These are phyloP conservation scores for Podarcis siculus DNA, from an alignment of 2,797 vertebrate genomes.

Conservation along the genomic window DNA sequence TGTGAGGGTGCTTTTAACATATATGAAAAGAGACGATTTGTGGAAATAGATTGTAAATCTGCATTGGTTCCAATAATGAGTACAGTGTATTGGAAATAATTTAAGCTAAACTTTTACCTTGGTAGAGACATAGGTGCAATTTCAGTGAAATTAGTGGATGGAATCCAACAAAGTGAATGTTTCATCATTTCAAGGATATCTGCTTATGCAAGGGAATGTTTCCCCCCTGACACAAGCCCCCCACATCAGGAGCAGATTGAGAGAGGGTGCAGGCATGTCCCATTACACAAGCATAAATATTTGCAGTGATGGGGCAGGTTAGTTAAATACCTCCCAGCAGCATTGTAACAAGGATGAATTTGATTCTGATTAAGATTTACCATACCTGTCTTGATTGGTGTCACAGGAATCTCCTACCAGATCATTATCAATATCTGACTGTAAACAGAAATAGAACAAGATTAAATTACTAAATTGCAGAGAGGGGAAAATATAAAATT, in stretches of 20 bases:
- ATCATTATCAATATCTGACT: conserved; percentile 97
- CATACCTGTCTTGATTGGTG: conserved; percentile 98
- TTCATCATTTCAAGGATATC: no score
- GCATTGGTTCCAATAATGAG: neutral
- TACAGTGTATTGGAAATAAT: neutral
- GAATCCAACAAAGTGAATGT: no score
- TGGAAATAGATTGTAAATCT: neutral
- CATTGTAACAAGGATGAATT: neutral
- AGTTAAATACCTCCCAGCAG: no score
- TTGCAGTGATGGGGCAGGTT: no score
- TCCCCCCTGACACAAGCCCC: no score
- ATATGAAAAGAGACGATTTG: neutral
- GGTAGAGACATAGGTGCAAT: neutral
- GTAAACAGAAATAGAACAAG: conserved; percentile 61
- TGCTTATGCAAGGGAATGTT: no score
- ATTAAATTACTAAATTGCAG: conserved; percentile 13
- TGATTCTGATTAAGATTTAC: neutral
- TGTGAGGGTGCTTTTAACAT: neutral
- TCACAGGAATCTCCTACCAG: conserved; percentile 98
- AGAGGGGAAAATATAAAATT: conserved; percentile 12
- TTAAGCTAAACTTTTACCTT: neutral
- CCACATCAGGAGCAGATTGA: no score
- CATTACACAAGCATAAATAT: no score
- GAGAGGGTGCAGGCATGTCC: no score
- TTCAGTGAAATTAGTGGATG: neutral